Evolutionary conservation across 2,113 vertebrate genomes (phyloP).

Genomic region (Phoenicopterus ruber): DNA sequence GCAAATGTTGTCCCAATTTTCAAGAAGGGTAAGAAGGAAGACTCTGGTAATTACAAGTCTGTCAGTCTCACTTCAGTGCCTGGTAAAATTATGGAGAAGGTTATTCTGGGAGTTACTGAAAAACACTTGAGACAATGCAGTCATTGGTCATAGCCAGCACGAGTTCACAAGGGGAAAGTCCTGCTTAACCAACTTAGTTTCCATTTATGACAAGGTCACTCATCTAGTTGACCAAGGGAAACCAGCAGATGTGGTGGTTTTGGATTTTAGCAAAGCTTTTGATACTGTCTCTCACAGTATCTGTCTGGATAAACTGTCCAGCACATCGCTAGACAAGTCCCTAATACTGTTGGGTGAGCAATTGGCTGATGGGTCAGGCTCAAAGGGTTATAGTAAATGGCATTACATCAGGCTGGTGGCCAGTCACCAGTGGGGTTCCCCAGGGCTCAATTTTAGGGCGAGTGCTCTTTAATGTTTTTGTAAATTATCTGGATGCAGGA

Average conservation of each 20-base stretch:
- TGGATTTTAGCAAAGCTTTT: neutral
- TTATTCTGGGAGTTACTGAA: neutral
- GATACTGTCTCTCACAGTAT: neutral
- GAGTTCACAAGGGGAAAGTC: neutral
- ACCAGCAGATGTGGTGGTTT: neutral
- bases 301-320: neutral
- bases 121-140: neutral
- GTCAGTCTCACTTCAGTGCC: neutral
- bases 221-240: neutral
- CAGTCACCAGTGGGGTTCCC: neutral
- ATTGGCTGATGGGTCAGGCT: neutral
- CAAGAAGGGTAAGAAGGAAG: neutral
- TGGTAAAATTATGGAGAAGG: neutral
- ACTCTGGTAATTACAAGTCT: neutral
- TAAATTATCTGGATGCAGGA: neutral
- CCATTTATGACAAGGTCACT: neutral
- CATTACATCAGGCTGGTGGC: neutral
- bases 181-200: neutral
- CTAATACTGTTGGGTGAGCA: neutral
- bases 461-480: neutral
- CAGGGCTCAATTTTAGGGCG: neutral
- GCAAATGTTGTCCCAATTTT: neutral
- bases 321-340: neutral
- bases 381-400: neutral
- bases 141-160: neutral